These are phyloP conservation scores for Phoxinus phoxinus DNA, from an alignment of 2,113 vertebrate genomes.

Conservation along the genomic window DNA sequence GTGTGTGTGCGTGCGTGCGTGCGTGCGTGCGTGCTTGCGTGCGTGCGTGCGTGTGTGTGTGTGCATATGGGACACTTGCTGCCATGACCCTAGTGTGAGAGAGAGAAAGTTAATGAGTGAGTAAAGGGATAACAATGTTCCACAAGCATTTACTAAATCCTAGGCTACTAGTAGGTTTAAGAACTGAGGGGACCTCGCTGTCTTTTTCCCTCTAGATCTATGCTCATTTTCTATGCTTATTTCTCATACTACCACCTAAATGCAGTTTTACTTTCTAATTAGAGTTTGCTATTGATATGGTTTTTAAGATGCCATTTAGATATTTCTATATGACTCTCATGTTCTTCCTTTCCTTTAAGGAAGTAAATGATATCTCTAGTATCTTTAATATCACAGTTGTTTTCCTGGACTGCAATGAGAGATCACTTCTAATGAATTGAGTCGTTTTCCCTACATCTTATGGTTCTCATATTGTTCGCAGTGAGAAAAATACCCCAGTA, in stretches of 20 bases:
- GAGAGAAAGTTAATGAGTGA: constrained; percentile 48
- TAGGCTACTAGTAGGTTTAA: constrained; percentile 13
- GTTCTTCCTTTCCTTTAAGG: background rate
- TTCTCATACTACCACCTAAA: background rate
- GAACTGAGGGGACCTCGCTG: background rate
- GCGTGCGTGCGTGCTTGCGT: too few relatives aligned
- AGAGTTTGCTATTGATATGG: background rate
- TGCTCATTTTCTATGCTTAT: constrained; percentile 32
- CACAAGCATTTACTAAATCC: constrained; percentile 42
- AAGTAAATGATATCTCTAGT: background rate
- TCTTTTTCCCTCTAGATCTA: background rate
- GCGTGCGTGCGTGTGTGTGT: background rate
- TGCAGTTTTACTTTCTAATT: background rate
- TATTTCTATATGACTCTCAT: background rate
- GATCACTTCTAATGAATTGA: background rate
- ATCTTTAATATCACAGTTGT: background rate
- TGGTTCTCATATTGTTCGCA: background rate
- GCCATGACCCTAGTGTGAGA: constrained; percentile 25
- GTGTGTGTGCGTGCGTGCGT: background rate
- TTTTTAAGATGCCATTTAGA: background rate
- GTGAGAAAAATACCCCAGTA: background rate
- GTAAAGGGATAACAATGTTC: constrained; percentile 45
- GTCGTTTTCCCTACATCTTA: background rate
- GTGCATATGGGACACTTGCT: background rate
- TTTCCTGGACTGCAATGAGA: background rate